Evolutionary conservation across 2,113 vertebrate genomes (phyloP).

Genomic region (Dromiciops gliroides): DNA sequence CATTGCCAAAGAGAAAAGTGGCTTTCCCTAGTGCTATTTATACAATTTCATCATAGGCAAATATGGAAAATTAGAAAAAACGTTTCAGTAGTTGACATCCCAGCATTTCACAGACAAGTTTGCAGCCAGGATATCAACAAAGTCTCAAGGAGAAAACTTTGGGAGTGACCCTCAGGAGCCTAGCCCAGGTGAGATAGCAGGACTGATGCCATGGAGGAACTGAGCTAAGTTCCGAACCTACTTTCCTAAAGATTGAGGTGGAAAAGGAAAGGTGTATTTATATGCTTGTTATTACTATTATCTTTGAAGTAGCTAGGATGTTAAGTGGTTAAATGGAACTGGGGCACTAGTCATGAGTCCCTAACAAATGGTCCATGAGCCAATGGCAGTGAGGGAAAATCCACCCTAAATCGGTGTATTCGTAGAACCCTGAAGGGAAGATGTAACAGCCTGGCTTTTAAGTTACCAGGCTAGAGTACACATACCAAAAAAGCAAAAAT

Average conservation of each 20-base stretch:
- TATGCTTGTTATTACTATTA: neutral
- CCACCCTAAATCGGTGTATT: neutral
- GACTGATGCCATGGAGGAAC: neutral
- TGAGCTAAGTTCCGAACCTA: neutral
- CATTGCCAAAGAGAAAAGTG: neutral
- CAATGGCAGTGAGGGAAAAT: neutral
- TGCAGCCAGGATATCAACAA: neutral
- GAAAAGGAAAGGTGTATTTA: neutral
- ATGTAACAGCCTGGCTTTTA: neutral
- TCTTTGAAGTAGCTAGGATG: neutral
- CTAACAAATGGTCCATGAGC: neutral
- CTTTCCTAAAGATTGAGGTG: neutral
- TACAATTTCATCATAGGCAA: neutral
- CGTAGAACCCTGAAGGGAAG: neutral
- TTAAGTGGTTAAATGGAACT: neutral
- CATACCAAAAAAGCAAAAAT: neutral
- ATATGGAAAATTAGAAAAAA: neutral
- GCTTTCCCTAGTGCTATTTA: neutral
- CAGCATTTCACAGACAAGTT: neutral
- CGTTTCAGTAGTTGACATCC: neutral
- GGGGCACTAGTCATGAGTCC: neutral
- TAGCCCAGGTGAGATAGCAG: neutral
- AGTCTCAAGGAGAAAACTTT: neutral
- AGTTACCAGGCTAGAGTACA: too few species aligned
- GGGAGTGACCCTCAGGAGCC: neutral